phyloP scores from a whole-genome alignment of 1,140 invertebrate genomes.

The Drosophila sechellia region DNA sequence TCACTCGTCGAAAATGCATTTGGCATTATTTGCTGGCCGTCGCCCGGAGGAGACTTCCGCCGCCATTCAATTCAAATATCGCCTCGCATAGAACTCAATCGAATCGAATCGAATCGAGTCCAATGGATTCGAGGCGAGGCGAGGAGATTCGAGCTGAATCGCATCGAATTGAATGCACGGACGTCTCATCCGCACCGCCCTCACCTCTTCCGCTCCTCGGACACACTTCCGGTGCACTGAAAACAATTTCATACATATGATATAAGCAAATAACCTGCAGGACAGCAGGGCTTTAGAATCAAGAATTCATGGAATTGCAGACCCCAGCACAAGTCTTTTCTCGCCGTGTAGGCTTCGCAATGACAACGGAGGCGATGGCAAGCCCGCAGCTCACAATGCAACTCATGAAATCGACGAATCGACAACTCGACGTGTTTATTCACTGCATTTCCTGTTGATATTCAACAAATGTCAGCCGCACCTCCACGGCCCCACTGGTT shows the following conservation, averaged over 20 bases:
- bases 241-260: background rate
- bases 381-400: constrained; percentile 47
- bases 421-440: constrained; percentile 74
- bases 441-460: constrained; percentile 83
- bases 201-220: background rate
- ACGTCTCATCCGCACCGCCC: constrained; percentile 11
- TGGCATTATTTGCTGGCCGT: constrained; percentile 63
- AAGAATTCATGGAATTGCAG: background rate
- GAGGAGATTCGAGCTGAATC: constrained; percentile 54
- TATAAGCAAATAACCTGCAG: too few relatives aligned
- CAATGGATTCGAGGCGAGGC: constrained; percentile 15
- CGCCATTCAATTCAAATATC: constrained; percentile 33
- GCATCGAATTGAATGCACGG: constrained; percentile 62
- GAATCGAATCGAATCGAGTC: constrained; percentile 58
- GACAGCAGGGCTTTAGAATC: too few relatives aligned
- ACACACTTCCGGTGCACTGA: constrained; percentile 25
- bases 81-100: constrained; percentile 11
- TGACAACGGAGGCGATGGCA: constrained; percentile 6
- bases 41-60: constrained; percentile 51
- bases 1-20: constrained; percentile 63
- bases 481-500: constrained; percentile 2
- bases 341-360: constrained; percentile 15
- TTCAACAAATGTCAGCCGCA: constrained; percentile 69
- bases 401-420: constrained; percentile 45
- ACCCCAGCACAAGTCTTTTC: background rate